phyloP scores from a whole-genome alignment of 2,797 vertebrate genomes.

The Fistularia tabacaria region DNA sequence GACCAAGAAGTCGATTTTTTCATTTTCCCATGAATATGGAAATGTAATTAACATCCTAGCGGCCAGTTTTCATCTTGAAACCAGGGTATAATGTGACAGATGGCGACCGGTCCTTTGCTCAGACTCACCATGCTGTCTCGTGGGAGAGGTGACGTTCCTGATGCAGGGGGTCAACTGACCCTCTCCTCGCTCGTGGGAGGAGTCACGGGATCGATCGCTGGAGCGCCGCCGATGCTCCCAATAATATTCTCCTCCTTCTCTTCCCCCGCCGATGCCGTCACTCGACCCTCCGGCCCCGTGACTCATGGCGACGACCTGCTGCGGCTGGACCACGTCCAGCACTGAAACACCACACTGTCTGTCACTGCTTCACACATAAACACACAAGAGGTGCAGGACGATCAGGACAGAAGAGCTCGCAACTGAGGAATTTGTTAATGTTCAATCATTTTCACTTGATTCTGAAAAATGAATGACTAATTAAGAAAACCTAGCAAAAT shows the following conservation, averaged over 20 bases:
- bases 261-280: background rate
- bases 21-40: too few species aligned
- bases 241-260: slow-evolving; percentile 64
- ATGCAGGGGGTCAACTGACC: slow-evolving; percentile 96
- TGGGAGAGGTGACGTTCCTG: slow-evolving; percentile 94
- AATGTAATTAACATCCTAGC: too few species aligned
- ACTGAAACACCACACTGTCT: slow-evolving; percentile 76
- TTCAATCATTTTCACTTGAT: too few species aligned
- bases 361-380: slow-evolving; percentile 65
- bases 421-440: too few species aligned
- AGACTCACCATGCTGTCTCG: slow-evolving; percentile 83
- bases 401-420: too few species aligned
- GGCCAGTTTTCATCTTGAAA: too few species aligned
- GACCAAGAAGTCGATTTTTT: too few species aligned
- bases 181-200: slow-evolving; percentile 91
- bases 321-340: slow-evolving; percentile 67
- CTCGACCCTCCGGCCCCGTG: slow-evolving; percentile 72
- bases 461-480: too few species aligned
- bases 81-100: too few species aligned
- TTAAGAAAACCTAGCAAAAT: too few species aligned
- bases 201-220: slow-evolving; percentile 91
- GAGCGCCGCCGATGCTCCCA: slow-evolving; percentile 80
- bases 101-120: too few species aligned
- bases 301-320: slow-evolving; percentile 80
- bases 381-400: too few species aligned